phyloP scores from a whole-genome alignment of 2,113 vertebrate genomes.

The Lates calcarifer region DNA sequence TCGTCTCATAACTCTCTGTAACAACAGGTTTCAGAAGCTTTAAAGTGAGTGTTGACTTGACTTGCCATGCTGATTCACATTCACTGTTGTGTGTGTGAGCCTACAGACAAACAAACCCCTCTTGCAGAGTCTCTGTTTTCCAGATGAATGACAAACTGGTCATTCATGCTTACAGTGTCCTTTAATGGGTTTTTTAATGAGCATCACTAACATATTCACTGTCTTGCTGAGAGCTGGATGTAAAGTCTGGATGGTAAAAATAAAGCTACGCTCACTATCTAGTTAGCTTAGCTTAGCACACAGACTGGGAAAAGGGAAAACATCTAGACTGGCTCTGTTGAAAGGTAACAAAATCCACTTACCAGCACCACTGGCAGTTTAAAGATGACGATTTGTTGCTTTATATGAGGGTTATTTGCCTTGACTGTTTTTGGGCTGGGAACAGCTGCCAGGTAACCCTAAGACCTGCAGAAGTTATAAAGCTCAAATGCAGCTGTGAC shows the following conservation, averaged over 20 bases:
- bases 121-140: background rate
- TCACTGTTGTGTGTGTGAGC: constrained; percentile 10
- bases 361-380: background rate
- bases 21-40: constrained; percentile 55
- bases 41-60: constrained; percentile 41
- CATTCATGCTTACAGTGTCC: background rate
- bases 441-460: background rate
- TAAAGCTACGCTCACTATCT: background rate
- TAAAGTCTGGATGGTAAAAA: background rate
- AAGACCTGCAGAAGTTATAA: background rate
- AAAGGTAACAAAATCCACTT: background rate
- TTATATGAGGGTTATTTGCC: background rate
- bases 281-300: background rate
- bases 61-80: constrained; percentile 33
- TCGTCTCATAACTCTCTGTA: constrained; percentile 32
- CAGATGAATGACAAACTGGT: background rate
- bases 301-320: background rate
- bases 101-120: background rate
- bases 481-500: background rate
- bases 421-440: background rate
- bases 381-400: background rate
- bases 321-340: background rate
- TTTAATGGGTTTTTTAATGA: background rate
- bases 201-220: background rate
- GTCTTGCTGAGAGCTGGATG: background rate